Percentiles rank a stretch among this genome's conserved stretches.
Evolutionary conservation across 2,888 invertebrate genomes (phyloP).

Genomic region (Erynnis tages): DNA sequence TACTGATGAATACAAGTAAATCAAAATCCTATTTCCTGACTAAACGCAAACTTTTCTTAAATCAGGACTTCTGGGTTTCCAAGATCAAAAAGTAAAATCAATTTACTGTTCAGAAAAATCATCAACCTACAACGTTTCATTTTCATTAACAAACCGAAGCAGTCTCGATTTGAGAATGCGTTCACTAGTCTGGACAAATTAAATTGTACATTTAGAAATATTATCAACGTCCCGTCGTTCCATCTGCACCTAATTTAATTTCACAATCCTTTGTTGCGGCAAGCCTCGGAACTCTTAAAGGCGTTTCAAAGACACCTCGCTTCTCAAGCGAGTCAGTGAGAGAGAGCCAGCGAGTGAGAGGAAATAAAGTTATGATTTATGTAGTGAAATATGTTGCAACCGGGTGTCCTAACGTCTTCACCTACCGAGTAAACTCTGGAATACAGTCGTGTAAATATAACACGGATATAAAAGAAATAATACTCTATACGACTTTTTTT

Average conservation of each 20-base stretch:
- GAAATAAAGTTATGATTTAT: constrained; percentile 81
- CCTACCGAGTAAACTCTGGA: background rate
- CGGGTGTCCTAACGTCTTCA: constrained; percentile 39
- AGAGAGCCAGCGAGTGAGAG: constrained; percentile 69
- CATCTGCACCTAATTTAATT: constrained; percentile 72
- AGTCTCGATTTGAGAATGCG: background rate
- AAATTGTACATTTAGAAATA: constrained; percentile 56
- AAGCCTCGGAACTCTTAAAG: constrained; percentile 67
- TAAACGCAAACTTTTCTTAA: too few species aligned
- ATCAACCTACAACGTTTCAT: background rate
- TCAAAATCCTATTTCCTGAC: too few species aligned
- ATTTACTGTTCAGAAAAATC: too few species aligned
- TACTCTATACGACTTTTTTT: too few species aligned
- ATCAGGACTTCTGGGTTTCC: too few species aligned
- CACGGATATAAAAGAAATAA: too few species aligned
- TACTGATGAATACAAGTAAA: too few species aligned
- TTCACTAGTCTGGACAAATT: constrained; percentile 31
- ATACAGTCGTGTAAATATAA: background rate
- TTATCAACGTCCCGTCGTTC: constrained; percentile 51
- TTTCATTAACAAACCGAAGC: background rate
- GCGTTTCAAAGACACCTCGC: constrained; percentile 74
- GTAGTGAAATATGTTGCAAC: constrained; percentile 73
- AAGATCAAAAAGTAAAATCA: too few species aligned
- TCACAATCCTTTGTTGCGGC: constrained; percentile 70
- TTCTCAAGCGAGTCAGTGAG: constrained; percentile 49